A percentile compares a stretch with the other conserved stretches of the same genome.
phyloP scores from a whole-genome alignment of 2,113 vertebrate genomes.

The Oenanthe melanoleuca region DNA sequence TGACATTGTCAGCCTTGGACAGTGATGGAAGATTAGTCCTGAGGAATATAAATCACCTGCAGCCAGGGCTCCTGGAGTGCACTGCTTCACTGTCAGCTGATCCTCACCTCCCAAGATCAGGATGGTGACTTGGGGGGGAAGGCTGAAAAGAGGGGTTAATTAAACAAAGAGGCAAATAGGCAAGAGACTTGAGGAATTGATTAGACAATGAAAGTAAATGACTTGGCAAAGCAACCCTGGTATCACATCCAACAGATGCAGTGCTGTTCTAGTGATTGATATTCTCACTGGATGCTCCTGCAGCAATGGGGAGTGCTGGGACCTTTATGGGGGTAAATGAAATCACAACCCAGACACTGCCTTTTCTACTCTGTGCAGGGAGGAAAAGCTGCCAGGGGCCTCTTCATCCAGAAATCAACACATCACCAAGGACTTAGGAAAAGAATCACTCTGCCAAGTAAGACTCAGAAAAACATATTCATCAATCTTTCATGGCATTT shows the following conservation, averaged over 20 bases:
- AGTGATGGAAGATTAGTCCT: constrained; percentile 17
- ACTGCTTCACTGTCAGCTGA: background rate
- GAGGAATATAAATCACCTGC: constrained; percentile 39
- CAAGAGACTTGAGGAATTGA: constrained; percentile 60
- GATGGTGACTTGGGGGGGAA: background rate
- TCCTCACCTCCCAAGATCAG: constrained; percentile 1
- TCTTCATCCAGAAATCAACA: background rate
- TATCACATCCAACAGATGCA: background rate
- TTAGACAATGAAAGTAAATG: constrained; percentile 54
- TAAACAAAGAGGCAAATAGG: constrained; percentile 57
- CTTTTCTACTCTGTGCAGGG: background rate
- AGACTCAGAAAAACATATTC: background rate
- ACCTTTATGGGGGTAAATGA: background rate
- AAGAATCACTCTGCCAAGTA: background rate
- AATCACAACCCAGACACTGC: background rate
- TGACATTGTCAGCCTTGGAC: constrained; percentile 20
- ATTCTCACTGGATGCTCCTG: background rate
- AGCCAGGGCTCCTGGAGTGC: constrained; percentile 24
- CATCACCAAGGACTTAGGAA: background rate
- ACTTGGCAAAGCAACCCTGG: constrained; percentile 28
- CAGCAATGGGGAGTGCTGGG: background rate
- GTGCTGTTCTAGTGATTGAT: background rate
- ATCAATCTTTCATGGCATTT: background rate
- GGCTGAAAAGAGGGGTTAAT: constrained; percentile 50
- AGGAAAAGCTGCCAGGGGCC: background rate